Percentiles rank a stretch among this genome's conserved stretches.
phyloP scores from a whole-genome alignment of 2,797 vertebrate genomes.

The Naso thynnoides region DNA sequence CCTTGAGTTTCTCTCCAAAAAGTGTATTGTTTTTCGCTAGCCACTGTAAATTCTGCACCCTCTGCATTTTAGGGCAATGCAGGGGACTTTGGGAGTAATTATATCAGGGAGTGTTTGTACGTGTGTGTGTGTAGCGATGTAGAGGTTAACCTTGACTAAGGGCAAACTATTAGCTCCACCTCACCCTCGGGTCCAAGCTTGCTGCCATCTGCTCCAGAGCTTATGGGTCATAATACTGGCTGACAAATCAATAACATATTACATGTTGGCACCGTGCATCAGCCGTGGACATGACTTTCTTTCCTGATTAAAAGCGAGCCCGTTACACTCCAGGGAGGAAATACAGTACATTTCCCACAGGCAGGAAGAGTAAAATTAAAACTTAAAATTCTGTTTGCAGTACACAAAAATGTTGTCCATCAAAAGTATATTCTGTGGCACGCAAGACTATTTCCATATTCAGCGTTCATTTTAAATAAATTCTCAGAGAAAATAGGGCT shows the following conservation, averaged over 20 bases:
- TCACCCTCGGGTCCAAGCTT: constrained; percentile 66
- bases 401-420: constrained; percentile 25
- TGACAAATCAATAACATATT: constrained; percentile 71
- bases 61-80: constrained; percentile 49
- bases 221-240: constrained; percentile 62
- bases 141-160: constrained; percentile 74
- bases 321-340: constrained; percentile 37
- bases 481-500: constrained; percentile 12
- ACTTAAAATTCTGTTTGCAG: constrained; percentile 16
- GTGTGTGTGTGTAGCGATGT: constrained; percentile 21
- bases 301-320: constrained; percentile 49
- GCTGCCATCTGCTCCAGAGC: constrained; percentile 75
- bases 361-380: constrained; percentile 39
- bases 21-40: constrained; percentile 13
- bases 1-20: constrained; percentile 8
- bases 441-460: constrained; percentile 22
- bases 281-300: constrained; percentile 37
- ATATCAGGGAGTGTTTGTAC: constrained; percentile 26
- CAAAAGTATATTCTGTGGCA: constrained; percentile 14
- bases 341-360: constrained; percentile 24
- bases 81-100: constrained; percentile 48
- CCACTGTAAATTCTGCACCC: constrained; percentile 36
- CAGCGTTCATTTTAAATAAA: constrained; percentile 33
- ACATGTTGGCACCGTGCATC: constrained; percentile 47
- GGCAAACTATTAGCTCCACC: constrained; percentile 68